Base-by-base conservation (phyloP, 2,113 vertebrate genomes). In the Macrotis lagotis region DNA sequence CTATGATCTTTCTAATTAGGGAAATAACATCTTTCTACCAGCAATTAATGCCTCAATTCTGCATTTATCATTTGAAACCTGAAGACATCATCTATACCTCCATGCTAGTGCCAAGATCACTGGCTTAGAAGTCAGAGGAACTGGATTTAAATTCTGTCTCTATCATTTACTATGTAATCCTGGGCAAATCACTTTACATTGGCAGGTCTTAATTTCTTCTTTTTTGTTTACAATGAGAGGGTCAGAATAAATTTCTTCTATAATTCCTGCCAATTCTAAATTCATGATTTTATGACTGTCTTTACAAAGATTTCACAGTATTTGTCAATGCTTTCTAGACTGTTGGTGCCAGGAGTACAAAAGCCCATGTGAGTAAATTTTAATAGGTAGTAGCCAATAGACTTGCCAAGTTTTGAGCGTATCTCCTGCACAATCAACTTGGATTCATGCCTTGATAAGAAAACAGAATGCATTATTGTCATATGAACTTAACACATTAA, bases 141-240 rank as follows among this genome's bases (percentile, higher is more conserved):
- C 59, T 52, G 19, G 89, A 50, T 50, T 89, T 8, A 89, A 94
- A 96, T 83, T 24, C 10, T 11, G 92, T 44, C 22, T 92, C 50
- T 11, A 53, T 31, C 52, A 1, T 1, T 47, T 74, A 47, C 19
- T 94, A 24, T 92, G 52, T 55, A 66, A 66, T 25, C 44, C 50
- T 66, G 26, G 50, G 52, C 88, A 50, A 55, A 9, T 28, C 53
- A 55, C 25, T 55, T 37, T 90, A 91, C 91, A 93, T 93, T 8
- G 93, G 51, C 89, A 74, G 66, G 47, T 8, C 24, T 94, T 31
- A 51, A 50, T 74, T 94, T 93, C 25, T 55, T 55, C 53, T 55
- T 66, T 14, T 59, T 31, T 59, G 31, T 14, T 66, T 66, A 66
- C 28, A 66, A 37, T 66, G 10, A 66, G 55, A 12, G 31, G 31